Percentiles rank a stretch among this genome's conserved stretches.
Conservation (phyloP, 2,113 vertebrate genomes). For the Monarcha castaneiventris region DNA sequence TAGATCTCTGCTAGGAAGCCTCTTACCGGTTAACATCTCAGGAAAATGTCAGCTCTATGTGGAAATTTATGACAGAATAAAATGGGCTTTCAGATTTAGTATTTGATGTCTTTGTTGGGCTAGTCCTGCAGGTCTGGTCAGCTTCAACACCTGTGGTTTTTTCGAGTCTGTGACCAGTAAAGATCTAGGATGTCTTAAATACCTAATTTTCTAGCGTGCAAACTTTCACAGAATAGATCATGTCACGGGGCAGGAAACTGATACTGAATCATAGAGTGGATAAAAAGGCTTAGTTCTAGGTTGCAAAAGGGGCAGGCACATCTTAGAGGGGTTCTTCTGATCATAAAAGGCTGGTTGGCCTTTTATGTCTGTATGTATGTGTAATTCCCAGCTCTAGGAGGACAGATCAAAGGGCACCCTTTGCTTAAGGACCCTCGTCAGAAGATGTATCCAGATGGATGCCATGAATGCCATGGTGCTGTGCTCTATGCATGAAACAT, state of each 20-base stretch:
- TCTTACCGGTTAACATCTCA: not conserved
- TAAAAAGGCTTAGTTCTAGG: not conserved
- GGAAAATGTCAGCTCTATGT: not conserved
- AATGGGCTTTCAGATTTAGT: not conserved
- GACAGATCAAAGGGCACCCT: too few species aligned
- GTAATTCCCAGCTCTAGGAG: not conserved
- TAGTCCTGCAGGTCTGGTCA: not conserved
- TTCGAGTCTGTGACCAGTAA: accelerated
- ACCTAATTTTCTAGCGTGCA: not conserved
- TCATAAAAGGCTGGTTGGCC: too few species aligned
- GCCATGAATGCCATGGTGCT: too few species aligned
- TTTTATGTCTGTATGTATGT: not conserved
- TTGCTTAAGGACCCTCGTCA: not conserved
- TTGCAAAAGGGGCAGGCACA: not conserved
- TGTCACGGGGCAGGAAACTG: not conserved
- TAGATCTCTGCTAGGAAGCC: not conserved
- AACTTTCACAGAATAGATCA: not conserved
- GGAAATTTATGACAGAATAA: not conserved
- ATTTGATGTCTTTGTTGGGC: not conserved
- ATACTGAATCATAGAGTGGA: not conserved
- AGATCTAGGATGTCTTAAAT: not conserved
- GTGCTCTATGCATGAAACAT: accelerated
- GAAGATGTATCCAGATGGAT: not conserved
- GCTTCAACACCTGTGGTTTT: not conserved
- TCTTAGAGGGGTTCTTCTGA: not conserved